These are phyloP conservation scores for Bombus picipes DNA, from an alignment of 1,140 invertebrate species.

Conservation along the genomic window DNA sequence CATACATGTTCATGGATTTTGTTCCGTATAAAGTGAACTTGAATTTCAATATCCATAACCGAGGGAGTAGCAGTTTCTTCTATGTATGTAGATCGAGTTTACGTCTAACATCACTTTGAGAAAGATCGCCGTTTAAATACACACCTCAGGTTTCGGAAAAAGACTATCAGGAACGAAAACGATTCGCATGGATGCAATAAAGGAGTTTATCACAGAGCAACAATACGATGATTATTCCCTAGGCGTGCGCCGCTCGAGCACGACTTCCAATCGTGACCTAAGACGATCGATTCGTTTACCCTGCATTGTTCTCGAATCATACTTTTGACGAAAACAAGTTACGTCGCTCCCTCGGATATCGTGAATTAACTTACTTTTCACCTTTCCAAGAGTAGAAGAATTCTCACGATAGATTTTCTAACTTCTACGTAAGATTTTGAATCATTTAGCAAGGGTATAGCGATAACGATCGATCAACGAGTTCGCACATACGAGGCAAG, in stretches of 20 bases:
- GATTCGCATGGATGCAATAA: neutral
- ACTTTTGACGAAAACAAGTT: neutral
- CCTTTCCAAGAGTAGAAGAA: neutral
- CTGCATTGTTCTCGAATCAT: neutral
- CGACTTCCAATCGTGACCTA: slow-evolving; percentile 1
- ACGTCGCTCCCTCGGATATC: neutral
- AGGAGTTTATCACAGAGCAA: neutral
- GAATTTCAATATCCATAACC: neutral
- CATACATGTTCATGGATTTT: neutral
- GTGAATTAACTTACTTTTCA: neutral
- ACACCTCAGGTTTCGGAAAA: neutral
- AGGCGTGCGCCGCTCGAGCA: neutral
- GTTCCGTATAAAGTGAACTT: neutral
- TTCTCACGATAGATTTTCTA: too few species aligned
- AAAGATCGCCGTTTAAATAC: neutral
- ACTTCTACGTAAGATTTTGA: neutral
- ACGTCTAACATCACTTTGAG: too few species aligned
- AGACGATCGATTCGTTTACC: slow-evolving; percentile 26
- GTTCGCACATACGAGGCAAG: neutral
- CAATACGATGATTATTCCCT: slow-evolving; percentile 11
- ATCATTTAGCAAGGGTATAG: neutral
- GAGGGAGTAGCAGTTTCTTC: too few species aligned
- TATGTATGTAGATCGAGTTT: too few species aligned
- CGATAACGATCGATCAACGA: neutral
- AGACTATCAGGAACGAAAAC: neutral